phyloP scores from a whole-genome alignment of 2,113 vertebrate genomes.

The Ochotona princeps region DNA sequence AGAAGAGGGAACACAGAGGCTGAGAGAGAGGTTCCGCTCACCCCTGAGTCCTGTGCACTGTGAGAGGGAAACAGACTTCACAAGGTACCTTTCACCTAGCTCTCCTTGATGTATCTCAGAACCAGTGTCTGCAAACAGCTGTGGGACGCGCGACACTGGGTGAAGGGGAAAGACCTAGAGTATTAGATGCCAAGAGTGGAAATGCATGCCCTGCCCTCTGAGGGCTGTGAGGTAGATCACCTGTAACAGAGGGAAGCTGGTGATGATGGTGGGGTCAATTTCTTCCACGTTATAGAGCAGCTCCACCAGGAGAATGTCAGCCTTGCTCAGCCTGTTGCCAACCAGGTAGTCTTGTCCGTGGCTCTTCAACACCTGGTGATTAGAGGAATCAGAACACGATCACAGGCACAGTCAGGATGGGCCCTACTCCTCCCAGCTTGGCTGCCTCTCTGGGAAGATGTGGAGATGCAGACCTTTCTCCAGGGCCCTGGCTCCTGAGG shows the following conservation, averaged over 20 bases:
- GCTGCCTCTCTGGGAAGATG: fast-evolving
- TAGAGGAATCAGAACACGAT: background rate
- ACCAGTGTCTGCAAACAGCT: background rate
- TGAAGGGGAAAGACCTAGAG: background rate
- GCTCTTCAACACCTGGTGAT: slow-evolving; percentile 84
- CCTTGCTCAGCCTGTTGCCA: slow-evolving; percentile 89
- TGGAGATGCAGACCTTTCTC: background rate
- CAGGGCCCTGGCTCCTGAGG: background rate
- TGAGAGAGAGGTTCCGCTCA: fast-evolving
- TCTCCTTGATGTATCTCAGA: background rate
- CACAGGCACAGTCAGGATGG: fast-evolving
- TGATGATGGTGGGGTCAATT: slow-evolving; percentile 84
- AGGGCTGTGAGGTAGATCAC: slow-evolving; percentile 77
- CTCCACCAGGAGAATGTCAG: slow-evolving; percentile 92
- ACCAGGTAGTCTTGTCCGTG: slow-evolving; percentile 88
- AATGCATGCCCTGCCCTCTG: background rate
- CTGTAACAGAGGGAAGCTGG: slow-evolving; percentile 89
- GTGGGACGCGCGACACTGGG: fast-evolving
- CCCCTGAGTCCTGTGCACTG: background rate
- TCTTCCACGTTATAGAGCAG: slow-evolving; percentile 91
- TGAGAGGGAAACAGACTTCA: background rate
- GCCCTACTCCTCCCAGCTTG: background rate
- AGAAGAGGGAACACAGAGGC: background rate
- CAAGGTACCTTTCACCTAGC: too few species aligned
- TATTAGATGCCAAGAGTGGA: background rate